Percentiles rank a stretch among this genome's conserved stretches.
phyloP scores from a whole-genome alignment of 1,140 invertebrate species.

The Meloidogyne floridensis region DNA sequence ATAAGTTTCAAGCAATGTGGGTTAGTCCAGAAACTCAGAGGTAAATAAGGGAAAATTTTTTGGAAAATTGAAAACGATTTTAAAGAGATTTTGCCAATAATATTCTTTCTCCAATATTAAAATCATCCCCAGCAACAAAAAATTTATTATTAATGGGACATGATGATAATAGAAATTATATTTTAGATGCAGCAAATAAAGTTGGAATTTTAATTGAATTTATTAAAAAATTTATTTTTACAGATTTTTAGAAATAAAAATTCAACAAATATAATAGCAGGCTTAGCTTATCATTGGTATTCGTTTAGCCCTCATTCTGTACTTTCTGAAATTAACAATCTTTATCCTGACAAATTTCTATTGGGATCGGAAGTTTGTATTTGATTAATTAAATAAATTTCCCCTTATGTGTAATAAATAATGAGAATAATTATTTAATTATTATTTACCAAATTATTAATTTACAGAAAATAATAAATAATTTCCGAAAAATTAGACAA shows the following conservation, averaged over 20 bases:
- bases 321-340: slow-evolving; percentile 24
- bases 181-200: slow-evolving; percentile 73
- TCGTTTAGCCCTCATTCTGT: slow-evolving; percentile 46
- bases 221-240: slow-evolving; percentile 30
- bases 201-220: slow-evolving; percentile 34
- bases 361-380: slow-evolving; percentile 39
- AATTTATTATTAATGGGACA: slow-evolving; percentile 56
- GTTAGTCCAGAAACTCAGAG: slow-evolving; percentile 72
- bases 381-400: no score
- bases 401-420: no score
- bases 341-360: slow-evolving; percentile 45
- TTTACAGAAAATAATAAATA: no score
- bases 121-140: slow-evolving; percentile 23
- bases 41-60: slow-evolving; percentile 55
- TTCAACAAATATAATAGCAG: slow-evolving; percentile 23
- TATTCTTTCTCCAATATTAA: slow-evolving; percentile 48
- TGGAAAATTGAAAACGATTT: slow-evolving; percentile 46
- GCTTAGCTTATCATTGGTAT: slow-evolving; percentile 71
- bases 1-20: slow-evolving; percentile 76
- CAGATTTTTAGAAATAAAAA: slow-evolving; percentile 18
- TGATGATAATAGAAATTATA: slow-evolving; percentile 65
- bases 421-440: no score
- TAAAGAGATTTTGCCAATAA: slow-evolving; percentile 54
- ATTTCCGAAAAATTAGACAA: no score
- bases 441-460: no score